Evolutionary conservation across 2,888 invertebrate species (phyloP), one percentile per base, ranked within the genome.

Genomic region (Dasypogon diadema): DNA sequence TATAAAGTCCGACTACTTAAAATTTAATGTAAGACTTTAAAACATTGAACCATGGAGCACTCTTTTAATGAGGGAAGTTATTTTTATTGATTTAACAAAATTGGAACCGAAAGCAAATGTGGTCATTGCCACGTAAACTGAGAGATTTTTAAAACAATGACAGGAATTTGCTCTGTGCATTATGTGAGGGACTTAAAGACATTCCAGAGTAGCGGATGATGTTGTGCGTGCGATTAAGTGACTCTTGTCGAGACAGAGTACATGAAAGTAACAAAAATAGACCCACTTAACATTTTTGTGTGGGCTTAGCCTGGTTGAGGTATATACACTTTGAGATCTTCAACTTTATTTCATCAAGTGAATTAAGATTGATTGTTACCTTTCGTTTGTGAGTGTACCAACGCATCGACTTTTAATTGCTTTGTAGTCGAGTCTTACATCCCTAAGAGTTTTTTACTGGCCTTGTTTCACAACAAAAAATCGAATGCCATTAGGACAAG

Each of bases 221-320:
- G 42, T 18, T 16, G 63, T 37, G 34, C 8, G 63, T 21, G 37
- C 46, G 65, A 65, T 65, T 46, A 65, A 65, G 65, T 65, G 65
- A 65, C 48, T 65, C 8, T 65, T 65, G 65, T 46, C 65, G 46
- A 46, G 24, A 34, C 46, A 46, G 18, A 65, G 46, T 46, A 48
- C 65, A 65, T 24, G 65, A 65, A 48, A 37, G n/a, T 58, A 24
- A 46, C 65, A 12, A 48, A 60, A 65, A 65, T 65, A 65, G 65
- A 65, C 16, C n/a, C 65, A 65, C 65, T 65, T 65, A 65, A 65
- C 46, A 65, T 65, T 46, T 46, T 65, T 65, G 65, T 65, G 65
- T 65, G 48, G 65, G 65, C 65, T 10, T n/a, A n/a, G n/a, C n/a
- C n/a, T n/a, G n/a, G n/a, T n/a, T 46, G 14, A 18, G 42, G 12